phyloP scores from a whole-genome alignment of 2,888 invertebrate species.

The Cataglyphis rosenhaueri region DNA sequence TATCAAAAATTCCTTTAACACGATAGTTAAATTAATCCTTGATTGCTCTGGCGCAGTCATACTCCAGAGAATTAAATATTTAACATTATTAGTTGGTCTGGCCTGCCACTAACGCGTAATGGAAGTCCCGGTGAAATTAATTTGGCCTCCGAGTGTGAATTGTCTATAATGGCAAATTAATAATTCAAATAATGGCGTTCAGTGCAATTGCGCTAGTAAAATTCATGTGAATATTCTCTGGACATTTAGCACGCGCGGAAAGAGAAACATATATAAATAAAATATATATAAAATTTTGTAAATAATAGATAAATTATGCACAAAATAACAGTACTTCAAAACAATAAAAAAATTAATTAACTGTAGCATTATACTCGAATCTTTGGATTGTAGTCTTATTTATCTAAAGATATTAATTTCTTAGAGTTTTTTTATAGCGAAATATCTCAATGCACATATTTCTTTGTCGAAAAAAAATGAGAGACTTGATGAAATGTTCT shows the following conservation, averaged over 20 bases:
- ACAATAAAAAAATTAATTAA: background rate
- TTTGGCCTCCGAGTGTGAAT: conserved; percentile 47
- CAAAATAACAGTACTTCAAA: background rate
- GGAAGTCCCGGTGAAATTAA: conserved; percentile 54
- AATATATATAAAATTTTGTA: background rate
- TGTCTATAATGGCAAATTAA: conserved; percentile 44
- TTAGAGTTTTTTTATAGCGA: background rate
- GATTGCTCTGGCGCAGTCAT: conserved; percentile 46
- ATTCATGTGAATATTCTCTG: background rate
- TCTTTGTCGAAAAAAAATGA: background rate
- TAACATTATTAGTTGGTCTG: conserved; percentile 48
- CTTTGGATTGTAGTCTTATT: background rate
- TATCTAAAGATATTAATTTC: background rate
- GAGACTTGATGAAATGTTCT: background rate
- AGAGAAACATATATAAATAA: background rate
- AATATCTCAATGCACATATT: background rate
- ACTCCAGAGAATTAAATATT: conserved; percentile 45
- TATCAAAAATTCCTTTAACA: conserved; percentile 49
- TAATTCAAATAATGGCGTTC: conserved; percentile 37
- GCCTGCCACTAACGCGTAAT: conserved; percentile 51
- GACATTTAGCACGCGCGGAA: background rate
- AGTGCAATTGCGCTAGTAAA: conserved; percentile 30
- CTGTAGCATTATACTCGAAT: background rate
- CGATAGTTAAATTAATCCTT: conserved; percentile 49
- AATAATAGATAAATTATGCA: conserved; percentile 8